These are phyloP conservation scores for Onychorhynchus coronatus DNA, from an alignment of 2,113 vertebrate species.

Conservation along the genomic window DNA sequence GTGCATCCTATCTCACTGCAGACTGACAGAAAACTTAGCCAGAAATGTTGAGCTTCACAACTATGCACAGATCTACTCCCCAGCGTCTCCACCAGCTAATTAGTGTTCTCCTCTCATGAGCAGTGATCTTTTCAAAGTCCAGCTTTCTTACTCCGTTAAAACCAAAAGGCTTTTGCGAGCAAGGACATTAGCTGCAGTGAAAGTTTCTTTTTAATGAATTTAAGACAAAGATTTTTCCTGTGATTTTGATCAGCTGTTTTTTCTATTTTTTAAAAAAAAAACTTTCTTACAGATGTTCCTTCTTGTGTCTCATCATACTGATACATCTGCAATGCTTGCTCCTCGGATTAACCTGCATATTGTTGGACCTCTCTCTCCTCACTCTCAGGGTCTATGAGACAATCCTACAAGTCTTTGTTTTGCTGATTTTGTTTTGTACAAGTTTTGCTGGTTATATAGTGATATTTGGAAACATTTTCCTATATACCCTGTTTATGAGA, in stretches of 20 bases:
- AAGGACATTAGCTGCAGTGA: not conserved
- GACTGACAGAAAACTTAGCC: not conserved
- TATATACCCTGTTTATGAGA: not conserved
- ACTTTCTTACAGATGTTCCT: not conserved
- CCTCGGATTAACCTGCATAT: not conserved
- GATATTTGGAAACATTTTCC: not conserved
- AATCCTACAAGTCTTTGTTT: not conserved
- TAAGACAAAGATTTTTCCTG: not conserved
- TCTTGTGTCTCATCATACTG: not conserved
- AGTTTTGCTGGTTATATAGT: not conserved
- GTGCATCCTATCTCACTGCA: not conserved
- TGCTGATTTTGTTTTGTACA: too few relatives aligned
- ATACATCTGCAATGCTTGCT: not conserved
- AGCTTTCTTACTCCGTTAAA: not conserved
- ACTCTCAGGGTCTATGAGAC: not conserved
- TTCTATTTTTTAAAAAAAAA: not conserved
- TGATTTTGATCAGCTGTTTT: not conserved
- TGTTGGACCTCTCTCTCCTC: not conserved
- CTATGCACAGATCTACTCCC: not conserved
- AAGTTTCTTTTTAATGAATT: conserved; percentile 7
- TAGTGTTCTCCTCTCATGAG: not conserved
- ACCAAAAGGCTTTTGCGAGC: not conserved
- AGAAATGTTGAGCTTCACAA: not conserved
- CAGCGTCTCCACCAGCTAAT: not conserved
- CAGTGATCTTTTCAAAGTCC: conserved; percentile 6